Evolutionary conservation across 2,113 vertebrate genomes (phyloP).

Genomic region (Meleagris gallopavo): DNA sequence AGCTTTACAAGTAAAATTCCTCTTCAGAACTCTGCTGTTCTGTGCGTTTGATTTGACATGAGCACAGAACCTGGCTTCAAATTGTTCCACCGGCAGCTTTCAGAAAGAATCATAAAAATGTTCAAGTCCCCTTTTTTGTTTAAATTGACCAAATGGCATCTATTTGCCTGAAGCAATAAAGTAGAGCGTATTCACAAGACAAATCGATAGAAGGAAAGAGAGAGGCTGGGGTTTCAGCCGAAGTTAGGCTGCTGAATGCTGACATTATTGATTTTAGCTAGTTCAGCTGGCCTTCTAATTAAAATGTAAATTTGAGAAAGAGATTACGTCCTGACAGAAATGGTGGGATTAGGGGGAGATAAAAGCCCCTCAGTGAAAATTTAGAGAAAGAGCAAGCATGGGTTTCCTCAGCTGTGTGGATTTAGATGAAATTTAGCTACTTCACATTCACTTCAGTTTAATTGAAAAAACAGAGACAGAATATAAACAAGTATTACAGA

Average conservation of each 20-base stretch:
- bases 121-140: conserved; percentile 76
- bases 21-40: not conserved
- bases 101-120: conserved; percentile 48
- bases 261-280: conserved; percentile 93
- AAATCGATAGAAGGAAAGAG: conserved; percentile 89
- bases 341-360: conserved; percentile 92
- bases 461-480: conserved; percentile 63
- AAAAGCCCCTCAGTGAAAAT: conserved; percentile 87
- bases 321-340: conserved; percentile 98
- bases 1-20: not conserved
- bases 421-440: conserved; percentile 71
- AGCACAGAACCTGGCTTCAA: not conserved
- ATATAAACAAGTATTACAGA: conserved; percentile 43
- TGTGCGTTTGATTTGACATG: not conserved
- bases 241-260: conserved; percentile 81
- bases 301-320: conserved; percentile 99
- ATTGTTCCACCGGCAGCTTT: not conserved
- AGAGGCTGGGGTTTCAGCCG: conserved; percentile 79
- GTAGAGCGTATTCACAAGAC: conserved; percentile 80
- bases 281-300: conserved; percentile 99
- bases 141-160: conserved; percentile 85
- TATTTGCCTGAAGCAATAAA: conserved; percentile 85
- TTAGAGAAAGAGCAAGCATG: conserved; percentile 75
- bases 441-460: conserved; percentile 64
- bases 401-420: conserved; percentile 75